phyloP scores from a whole-genome alignment of 2,888 invertebrate genomes.

The Sinotaia quadrata region DNA sequence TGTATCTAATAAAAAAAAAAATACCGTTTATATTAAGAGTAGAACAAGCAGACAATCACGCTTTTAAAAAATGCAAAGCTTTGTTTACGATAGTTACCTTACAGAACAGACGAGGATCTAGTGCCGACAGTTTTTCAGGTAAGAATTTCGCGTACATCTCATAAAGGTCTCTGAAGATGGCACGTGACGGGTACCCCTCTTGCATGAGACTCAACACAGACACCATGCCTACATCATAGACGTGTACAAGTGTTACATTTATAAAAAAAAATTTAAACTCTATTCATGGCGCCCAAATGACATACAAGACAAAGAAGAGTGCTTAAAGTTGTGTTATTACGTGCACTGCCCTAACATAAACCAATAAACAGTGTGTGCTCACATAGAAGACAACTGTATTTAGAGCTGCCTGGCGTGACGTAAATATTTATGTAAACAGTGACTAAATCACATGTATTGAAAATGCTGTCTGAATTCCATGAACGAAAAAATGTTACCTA shows the following conservation, averaged over 20 bases:
- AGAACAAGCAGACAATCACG: neutral
- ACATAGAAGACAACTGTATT: no score
- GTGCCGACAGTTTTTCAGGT: conserved; percentile 85
- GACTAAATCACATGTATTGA: no score
- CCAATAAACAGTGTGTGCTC: no score
- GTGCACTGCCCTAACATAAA: no score
- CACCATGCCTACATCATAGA: conserved; percentile 87
- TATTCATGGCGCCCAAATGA: neutral
- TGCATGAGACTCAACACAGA: conserved; percentile 97
- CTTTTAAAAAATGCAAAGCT: neutral
- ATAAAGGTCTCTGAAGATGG: conserved; percentile 91
- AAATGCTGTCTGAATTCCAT: no score
- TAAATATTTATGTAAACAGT: no score
- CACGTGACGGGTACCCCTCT: conserved; percentile 92
- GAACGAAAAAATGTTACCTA: no score
- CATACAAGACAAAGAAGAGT: neutral
- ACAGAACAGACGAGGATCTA: conserved; percentile 92
- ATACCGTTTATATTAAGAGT: no score
- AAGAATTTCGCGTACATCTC: conserved; percentile 89
- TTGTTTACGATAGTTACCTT: conserved; percentile 84
- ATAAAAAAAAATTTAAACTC: neutral
- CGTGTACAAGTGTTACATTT: no score
- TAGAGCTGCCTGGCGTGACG: no score
- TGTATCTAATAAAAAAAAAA: no score
- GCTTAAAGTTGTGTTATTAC: no score